These are phyloP conservation scores for Motacilla tschutschensis DNA, from an alignment of 2,113 vertebrate species.

Conservation along the genomic window DNA sequence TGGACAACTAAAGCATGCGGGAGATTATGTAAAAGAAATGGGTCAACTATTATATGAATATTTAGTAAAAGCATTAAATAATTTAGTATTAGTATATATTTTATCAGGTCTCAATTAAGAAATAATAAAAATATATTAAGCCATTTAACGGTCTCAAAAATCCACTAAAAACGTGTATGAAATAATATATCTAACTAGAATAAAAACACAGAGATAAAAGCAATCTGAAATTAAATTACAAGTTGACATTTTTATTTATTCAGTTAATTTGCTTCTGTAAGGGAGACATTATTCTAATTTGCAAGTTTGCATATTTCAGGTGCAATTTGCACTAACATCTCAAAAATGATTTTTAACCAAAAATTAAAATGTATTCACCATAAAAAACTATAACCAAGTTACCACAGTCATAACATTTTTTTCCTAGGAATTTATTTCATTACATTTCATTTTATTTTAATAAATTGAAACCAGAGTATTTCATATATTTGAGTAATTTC, in stretches of 20 bases:
- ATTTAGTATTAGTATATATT: not conserved
- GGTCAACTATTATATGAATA: not conserved
- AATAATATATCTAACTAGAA: not conserved
- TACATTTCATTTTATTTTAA: not conserved
- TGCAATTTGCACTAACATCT: not conserved
- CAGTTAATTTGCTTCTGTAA: not conserved
- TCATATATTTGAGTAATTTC: not conserved
- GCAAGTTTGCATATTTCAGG: not conserved
- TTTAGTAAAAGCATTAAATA: not conserved
- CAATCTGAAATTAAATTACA: not conserved
- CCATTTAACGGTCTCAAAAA: not conserved
- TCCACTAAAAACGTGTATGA: not conserved
- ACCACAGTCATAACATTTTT: not conserved
- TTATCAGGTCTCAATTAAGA: not conserved
- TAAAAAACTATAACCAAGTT: not conserved
- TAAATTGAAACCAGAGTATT: not conserved
- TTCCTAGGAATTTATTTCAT: not conserved
- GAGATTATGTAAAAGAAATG: not conserved
- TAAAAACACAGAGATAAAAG: not conserved
- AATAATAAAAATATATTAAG: not conserved
- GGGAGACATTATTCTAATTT: not conserved
- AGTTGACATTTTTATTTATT: not conserved
- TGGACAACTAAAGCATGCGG: not conserved
- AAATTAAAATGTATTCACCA: not conserved
- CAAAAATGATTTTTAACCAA: not conserved